phyloP scores from a whole-genome alignment of 2,888 invertebrate genomes.

The Junonia oenone region DNA sequence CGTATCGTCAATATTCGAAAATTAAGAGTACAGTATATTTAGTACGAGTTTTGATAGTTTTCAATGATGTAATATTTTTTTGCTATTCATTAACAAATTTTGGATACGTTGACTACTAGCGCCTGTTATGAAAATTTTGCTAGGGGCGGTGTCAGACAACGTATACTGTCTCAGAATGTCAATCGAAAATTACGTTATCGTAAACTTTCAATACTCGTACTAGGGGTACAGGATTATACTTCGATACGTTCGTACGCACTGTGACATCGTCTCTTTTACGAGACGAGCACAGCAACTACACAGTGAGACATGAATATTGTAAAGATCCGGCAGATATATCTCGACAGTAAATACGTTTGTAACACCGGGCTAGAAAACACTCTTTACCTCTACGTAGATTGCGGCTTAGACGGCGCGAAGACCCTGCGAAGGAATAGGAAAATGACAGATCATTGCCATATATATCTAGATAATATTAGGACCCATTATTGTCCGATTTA shows the following conservation, averaged over 20 bases:
- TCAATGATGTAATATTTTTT: no score
- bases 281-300: slow-evolving; percentile 7
- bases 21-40: background rate
- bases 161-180: no score
- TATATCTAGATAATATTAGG: no score
- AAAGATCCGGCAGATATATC: slow-evolving; percentile 12
- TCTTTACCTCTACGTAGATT: slow-evolving; percentile 24
- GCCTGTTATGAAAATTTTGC: no score
- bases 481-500: no score
- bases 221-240: background rate
- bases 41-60: no score
- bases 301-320: background rate
- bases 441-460: no score
- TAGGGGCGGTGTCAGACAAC: no score
- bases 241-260: background rate
- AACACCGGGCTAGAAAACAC: slow-evolving; percentile 17
- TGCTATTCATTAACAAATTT: no score
- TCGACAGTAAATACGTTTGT: slow-evolving; percentile 5
- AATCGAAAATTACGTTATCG: no score
- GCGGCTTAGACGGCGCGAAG: slow-evolving; percentile 43
- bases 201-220: no score
- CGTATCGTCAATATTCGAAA: slow-evolving; percentile 5
- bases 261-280: slow-evolving; percentile 6
- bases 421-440: slow-evolving; percentile 51
- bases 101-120: no score